Conservation (phyloP, 2,888 invertebrate species). For the Perizoma flavofasciatum region DNA sequence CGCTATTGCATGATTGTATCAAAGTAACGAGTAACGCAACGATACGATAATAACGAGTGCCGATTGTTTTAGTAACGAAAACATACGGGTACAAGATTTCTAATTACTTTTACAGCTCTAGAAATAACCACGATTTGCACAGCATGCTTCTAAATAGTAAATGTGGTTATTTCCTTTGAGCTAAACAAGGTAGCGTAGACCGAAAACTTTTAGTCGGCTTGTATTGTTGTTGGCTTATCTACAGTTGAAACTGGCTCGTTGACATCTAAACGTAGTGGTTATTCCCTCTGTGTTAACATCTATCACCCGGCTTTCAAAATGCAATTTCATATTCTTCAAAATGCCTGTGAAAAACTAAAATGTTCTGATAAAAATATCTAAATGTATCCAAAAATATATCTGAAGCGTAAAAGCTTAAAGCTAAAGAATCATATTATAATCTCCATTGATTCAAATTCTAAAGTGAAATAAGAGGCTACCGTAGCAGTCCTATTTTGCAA, state of each 20-base stretch:
- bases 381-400: conserved; percentile 17
- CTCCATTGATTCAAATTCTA: not conserved
- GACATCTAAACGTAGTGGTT: too few species aligned
- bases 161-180: too few species aligned
- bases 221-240: not conserved
- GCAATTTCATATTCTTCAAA: conserved; percentile 1
- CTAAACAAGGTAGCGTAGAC: not conserved
- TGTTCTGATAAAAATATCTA: conserved; percentile 2
- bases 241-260: not conserved
- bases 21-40: too few species aligned
- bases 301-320: not conserved
- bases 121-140: too few species aligned
- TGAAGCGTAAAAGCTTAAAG: not conserved
- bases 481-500: too few species aligned
- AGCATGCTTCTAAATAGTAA: too few species aligned
- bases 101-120: too few species aligned
- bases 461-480: not conserved
- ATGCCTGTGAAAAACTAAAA: conserved; percentile 9
- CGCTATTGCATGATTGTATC: too few species aligned
- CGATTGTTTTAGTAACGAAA: too few species aligned
- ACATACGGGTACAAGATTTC: too few species aligned
- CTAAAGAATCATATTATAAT: too few species aligned
- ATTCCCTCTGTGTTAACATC: not conserved
- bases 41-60: too few species aligned
- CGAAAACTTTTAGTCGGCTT: not conserved